A percentile compares a stretch with the other conserved stretches of the same genome.
Conservation (phyloP, 2,888 invertebrate genomes). For the Pediacus dermestoides region DNA sequence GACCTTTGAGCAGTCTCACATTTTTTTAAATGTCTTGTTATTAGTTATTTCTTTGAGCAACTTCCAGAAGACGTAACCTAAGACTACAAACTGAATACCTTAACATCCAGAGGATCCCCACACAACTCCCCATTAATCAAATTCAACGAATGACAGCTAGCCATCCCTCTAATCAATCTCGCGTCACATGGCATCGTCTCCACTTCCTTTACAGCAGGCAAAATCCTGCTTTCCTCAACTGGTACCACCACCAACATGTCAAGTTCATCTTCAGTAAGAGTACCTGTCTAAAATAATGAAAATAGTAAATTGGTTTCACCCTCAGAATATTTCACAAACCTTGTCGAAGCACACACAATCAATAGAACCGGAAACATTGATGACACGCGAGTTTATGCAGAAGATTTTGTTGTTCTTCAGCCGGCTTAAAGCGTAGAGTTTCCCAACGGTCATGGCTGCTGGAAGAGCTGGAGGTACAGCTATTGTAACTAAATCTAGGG, state of each 20-base stretch:
- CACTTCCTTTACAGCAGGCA: slow-evolving; percentile 34
- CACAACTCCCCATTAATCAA: slow-evolving; percentile 78
- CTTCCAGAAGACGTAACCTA: slow-evolving; percentile 10
- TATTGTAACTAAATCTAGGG: slow-evolving; percentile 89
- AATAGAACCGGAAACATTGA: slow-evolving; percentile 87
- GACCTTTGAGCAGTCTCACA: not conserved
- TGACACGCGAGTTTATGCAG: slow-evolving; percentile 89
- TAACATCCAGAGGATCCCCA: slow-evolving; percentile 93
- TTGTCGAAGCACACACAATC: slow-evolving; percentile 91
- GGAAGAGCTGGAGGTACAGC: slow-evolving; percentile 93
- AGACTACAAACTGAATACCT: slow-evolving; percentile 59
- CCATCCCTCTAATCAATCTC: slow-evolving; percentile 68
- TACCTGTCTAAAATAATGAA: slow-evolving; percentile 81
- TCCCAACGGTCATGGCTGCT: slow-evolving; percentile 94
- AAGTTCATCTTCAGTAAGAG: slow-evolving; percentile 91
- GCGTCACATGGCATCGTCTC: slow-evolving; percentile 27
- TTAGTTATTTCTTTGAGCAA: no score
- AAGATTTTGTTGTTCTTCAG: slow-evolving; percentile 74
- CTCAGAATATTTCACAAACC: slow-evolving; percentile 57
- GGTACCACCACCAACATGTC: slow-evolving; percentile 94
- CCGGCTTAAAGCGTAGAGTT: slow-evolving; percentile 84
- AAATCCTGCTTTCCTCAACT: slow-evolving; percentile 33
- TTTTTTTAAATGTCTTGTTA: no score
- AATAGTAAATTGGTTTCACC: no score
- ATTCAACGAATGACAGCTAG: slow-evolving; percentile 88